These are phyloP conservation scores for Drosophila ananassae DNA, from an alignment of 1,140 invertebrate species.

Conservation along the genomic window DNA sequence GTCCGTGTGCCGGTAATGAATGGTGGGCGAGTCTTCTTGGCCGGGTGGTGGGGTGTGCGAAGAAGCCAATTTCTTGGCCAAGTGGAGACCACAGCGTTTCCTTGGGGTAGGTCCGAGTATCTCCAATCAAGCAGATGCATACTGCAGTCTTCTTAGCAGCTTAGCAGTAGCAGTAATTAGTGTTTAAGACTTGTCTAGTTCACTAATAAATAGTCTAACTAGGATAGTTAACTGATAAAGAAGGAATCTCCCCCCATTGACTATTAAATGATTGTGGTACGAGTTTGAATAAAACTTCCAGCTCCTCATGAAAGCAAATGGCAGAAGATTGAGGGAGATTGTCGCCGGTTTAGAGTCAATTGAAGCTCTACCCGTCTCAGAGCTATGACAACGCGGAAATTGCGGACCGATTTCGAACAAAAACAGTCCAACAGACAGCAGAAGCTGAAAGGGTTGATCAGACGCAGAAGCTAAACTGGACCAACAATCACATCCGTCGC, in stretches of 20 bases:
- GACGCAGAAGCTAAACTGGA: slow-evolving; percentile 38
- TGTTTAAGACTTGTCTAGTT: background rate
- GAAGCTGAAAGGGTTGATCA: slow-evolving; percentile 58
- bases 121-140: slow-evolving; percentile 26
- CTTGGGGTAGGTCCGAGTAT: slow-evolving; percentile 69
- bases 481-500: slow-evolving; percentile 63
- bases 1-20: slow-evolving; percentile 12
- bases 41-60: background rate
- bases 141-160: slow-evolving; percentile 22
- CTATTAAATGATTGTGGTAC: slow-evolving; percentile 20
- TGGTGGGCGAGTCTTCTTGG: background rate
- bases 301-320: slow-evolving; percentile 42
- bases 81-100: slow-evolving; percentile 22
- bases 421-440: slow-evolving; percentile 7
- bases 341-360: slow-evolving; percentile 67
- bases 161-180: background rate
- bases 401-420: slow-evolving; percentile 58
- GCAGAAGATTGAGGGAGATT: slow-evolving; percentile 65
- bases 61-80: slow-evolving; percentile 35
- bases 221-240: background rate
- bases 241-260: background rate
- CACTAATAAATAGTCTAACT: too few relatives aligned
- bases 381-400: slow-evolving; percentile 78
- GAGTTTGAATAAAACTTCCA: too few relatives aligned
- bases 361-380: slow-evolving; percentile 33